A percentile compares a stretch with the other conserved stretches of the same genome.
Evolutionary conservation across 2,888 invertebrate species (phyloP).

Genomic region (Morpho achilles): DNA sequence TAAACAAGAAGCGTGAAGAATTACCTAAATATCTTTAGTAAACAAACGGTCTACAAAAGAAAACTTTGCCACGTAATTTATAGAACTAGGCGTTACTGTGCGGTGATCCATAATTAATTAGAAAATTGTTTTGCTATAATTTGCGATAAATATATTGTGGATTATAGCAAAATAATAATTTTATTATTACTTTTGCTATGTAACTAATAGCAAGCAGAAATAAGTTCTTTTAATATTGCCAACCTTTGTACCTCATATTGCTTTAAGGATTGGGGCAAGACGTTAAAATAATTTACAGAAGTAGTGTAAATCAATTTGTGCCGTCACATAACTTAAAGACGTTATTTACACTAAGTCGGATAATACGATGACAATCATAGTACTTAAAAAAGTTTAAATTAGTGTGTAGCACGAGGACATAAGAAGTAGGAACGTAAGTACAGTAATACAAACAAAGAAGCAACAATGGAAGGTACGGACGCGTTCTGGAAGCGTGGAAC

Average conservation of each 20-base stretch:
- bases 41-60: background rate
- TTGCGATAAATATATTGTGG: too few species aligned
- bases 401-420: conserved; percentile 20
- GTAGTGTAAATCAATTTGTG: conserved; percentile 17
- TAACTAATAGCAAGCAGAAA: too few species aligned
- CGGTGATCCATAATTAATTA: too few species aligned
- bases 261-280: conserved; percentile 11
- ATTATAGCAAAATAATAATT: too few species aligned
- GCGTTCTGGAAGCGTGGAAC: conserved; percentile 55
- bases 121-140: too few species aligned
- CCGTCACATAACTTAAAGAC: conserved; percentile 12
- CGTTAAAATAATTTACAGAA: too few species aligned
- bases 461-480: conserved; percentile 72
- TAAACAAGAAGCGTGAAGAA: too few species aligned
- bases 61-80: too few species aligned
- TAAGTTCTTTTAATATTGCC: background rate
- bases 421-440: conserved; percentile 27
- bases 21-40: too few species aligned
- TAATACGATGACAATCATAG: background rate
- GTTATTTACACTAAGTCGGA: background rate
- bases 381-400: background rate
- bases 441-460: conserved; percentile 37
- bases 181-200: too few species aligned
- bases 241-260: conserved; percentile 16
- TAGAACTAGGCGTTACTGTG: too few species aligned